Conservation (phyloP, 2,888 invertebrate species). For the Patella ulyssiponensis region DNA sequence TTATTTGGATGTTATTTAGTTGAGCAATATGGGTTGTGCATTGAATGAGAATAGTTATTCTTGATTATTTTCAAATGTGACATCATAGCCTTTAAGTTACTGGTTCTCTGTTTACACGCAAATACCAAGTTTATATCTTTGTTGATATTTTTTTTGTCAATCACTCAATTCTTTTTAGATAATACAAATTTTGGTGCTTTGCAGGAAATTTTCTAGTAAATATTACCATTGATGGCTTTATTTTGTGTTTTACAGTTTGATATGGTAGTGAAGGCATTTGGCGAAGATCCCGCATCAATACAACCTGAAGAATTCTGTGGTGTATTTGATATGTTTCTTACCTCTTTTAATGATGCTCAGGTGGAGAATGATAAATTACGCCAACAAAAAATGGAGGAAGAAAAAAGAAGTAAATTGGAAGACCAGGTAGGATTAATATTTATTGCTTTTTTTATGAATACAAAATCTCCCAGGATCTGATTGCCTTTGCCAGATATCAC, state of each 20-base stretch:
- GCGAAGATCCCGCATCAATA: slow-evolving; percentile 83
- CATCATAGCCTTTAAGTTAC: too few relatives aligned
- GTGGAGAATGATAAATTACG: slow-evolving; percentile 90
- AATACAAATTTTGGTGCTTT: too few relatives aligned
- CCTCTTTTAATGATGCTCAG: slow-evolving; percentile 86
- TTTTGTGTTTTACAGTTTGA: slow-evolving; percentile 78
- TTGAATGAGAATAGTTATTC: too few relatives aligned
- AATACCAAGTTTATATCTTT: too few relatives aligned
- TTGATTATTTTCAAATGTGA: background rate
- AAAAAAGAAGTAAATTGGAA: slow-evolving; percentile 88
- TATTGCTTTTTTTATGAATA: background rate
- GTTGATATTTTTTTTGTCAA: too few relatives aligned
- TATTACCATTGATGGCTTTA: too few relatives aligned
- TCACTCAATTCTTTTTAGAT: too few relatives aligned
- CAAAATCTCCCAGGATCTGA: background rate
- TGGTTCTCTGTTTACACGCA: too few relatives aligned
- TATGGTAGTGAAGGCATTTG: slow-evolving; percentile 88
- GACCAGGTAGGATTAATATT: slow-evolving; percentile 78
- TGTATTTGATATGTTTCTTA: slow-evolving; percentile 89
- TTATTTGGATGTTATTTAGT: background rate
- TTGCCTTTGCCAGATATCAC: background rate
- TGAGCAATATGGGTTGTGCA: too few relatives aligned
- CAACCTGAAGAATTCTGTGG: slow-evolving; percentile 96
- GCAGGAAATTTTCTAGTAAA: too few relatives aligned
- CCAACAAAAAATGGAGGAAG: slow-evolving; percentile 89